Evolutionary conservation across 2,797 vertebrate species (phyloP), one percentile per base, ranked within the genome.

Genomic region (Bradypodion pumilum): DNA sequence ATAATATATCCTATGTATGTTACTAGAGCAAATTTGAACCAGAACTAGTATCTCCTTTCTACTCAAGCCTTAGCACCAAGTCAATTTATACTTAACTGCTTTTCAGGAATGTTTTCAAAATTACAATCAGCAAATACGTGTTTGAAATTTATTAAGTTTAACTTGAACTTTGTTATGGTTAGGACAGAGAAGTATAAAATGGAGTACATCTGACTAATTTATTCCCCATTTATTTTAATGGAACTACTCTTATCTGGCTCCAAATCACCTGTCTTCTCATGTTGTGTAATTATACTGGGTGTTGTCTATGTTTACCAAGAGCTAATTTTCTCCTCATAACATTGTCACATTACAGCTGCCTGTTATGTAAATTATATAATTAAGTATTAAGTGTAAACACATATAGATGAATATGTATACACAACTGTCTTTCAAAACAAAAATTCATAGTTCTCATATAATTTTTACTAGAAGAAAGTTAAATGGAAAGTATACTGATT

Each of bases 111-210:
- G 81, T 86, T 92, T 86, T 81, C 42, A 84, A 80, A 88, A 87
- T 60, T 80, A 63, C 83, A 65, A 92, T 84, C 82, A 85, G 83
- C 80, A 90, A 90, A 88, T 83, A 87, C 29, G 62, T 25, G 35
- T 88, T 89, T 89, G 85, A 90, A 90, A 92, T 88, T 85, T 32
- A 75, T 89, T n/a, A n/a, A n/a, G n/a, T n/a, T n/a, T n/a, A n/a
- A n/a, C n/a, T n/a, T n/a, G n/a, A 5, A 29, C 52, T 72, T 42
- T n/a, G 49, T 56, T 29, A 23, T 42, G 35, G 7, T 59, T 80
- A 56, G 69, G 59, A 16, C 19, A 44, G 35, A 72, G 5, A 2
- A 10, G 42, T 72, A 70, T 16, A 42, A 80, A 56, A 59, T 42
- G 25, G 35, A 5, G 70, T 27, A 59, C 37, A 16, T 40, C 69